phyloP scores from a whole-genome alignment of 2,797 vertebrate species.

The Otus scops region DNA sequence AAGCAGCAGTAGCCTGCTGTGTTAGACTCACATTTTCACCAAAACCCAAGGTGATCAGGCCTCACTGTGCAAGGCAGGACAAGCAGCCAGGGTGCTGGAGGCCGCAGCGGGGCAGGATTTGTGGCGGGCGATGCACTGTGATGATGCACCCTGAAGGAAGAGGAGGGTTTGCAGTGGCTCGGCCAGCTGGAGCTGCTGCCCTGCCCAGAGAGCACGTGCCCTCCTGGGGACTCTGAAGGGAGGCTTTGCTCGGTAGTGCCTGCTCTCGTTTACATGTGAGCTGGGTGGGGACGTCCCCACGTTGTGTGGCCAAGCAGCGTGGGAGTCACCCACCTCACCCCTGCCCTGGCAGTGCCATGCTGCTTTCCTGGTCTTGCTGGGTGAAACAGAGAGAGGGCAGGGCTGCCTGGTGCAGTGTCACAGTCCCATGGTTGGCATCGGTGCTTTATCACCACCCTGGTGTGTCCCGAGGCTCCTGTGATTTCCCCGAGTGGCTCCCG shows the following conservation, averaged over 20 bases:
- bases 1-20: neutral
- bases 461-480: neutral
- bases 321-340: neutral
- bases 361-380: neutral
- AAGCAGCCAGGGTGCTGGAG: neutral
- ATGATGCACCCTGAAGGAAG: neutral
- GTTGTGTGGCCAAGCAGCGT: rapidly evolving
- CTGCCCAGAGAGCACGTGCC: rapidly evolving
- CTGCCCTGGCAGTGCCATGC: neutral
- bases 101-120: neutral
- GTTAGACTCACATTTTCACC: neutral
- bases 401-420: neutral
- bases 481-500: neutral
- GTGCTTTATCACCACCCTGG: neutral
- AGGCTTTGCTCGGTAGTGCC: neutral
- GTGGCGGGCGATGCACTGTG: rapidly evolving
- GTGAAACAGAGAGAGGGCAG: neutral
- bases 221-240: rapidly evolving
- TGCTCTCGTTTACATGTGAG: neutral
- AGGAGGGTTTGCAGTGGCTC: neutral
- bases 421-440: rapidly evolving
- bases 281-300: neutral
- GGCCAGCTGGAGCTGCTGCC: neutral
- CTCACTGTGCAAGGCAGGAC: neutral
- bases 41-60: neutral